These are phyloP conservation scores for Peribatodes rhomboidaria DNA, from an alignment of 2,888 invertebrate genomes.

Conservation along the genomic window DNA sequence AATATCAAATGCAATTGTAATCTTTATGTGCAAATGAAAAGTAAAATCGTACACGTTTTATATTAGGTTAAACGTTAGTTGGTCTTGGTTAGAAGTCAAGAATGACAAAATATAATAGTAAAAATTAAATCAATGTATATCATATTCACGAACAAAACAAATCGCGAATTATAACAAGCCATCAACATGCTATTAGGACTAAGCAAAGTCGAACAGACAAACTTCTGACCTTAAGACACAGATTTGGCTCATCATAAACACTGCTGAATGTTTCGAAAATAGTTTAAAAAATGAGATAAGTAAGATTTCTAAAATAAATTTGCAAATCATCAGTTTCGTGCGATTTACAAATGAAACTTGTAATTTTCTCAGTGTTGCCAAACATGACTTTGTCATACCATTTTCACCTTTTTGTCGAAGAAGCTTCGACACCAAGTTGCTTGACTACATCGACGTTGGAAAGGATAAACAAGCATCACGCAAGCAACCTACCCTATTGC, in stretches of 20 bases:
- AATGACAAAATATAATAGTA: no score
- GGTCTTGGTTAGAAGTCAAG: no score
- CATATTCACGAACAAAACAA: no score
- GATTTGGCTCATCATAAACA: background rate
- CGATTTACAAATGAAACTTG: conserved; percentile 45
- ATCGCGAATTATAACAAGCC: no score
- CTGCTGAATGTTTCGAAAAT: background rate
- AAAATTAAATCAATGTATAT: no score
- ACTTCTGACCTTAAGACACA: no score
- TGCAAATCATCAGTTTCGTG: conserved; percentile 35
- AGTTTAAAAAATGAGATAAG: background rate
- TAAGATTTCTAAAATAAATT: conserved; percentile 11
- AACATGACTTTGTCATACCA: conserved; percentile 46
- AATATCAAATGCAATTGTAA: no score
- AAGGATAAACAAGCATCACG: conserved; percentile 69
- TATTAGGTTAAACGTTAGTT: no score
- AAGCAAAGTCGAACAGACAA: no score
- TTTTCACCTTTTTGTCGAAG: conserved; percentile 56
- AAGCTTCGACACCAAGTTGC: conserved; percentile 56
- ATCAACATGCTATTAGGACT: no score
- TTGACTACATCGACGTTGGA: conserved; percentile 49
- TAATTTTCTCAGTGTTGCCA: conserved; percentile 43
- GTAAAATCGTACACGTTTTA: no score
- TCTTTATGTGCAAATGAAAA: no score
- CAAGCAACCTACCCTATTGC: conserved; percentile 75